A percentile compares a stretch with the other conserved stretches of the same genome.
Evolutionary conservation across 2,797 vertebrate species (phyloP).

Genomic region (Neopelma chrysocephalum): DNA sequence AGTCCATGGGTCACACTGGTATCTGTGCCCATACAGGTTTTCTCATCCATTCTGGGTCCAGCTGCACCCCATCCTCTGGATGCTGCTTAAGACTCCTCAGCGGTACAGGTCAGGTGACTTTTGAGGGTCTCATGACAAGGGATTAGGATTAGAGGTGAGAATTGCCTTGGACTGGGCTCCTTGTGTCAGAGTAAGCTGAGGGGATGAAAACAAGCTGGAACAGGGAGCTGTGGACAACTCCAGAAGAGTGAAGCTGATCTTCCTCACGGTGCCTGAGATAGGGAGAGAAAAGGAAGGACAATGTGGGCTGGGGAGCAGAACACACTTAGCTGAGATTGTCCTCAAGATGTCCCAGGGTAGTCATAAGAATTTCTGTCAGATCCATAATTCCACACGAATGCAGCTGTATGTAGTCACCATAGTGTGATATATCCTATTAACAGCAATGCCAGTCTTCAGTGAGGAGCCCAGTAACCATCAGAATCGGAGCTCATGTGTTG

Average conservation of each 20-base stretch:
- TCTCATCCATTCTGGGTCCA: neutral
- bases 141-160: neutral
- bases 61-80: neutral
- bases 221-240: neutral
- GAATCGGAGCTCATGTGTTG: neutral
- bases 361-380: neutral
- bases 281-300: neutral
- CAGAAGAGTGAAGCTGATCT: neutral
- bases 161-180: neutral
- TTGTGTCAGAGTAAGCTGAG: neutral
- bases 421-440: fast-evolving
- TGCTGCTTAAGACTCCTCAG: neutral
- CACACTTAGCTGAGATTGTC: neutral
- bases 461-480: neutral
- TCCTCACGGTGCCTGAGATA: neutral
- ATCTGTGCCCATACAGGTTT: neutral
- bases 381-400: neutral
- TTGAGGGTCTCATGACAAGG: neutral
- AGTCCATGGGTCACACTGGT: neutral
- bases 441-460: neutral
- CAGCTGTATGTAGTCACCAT: no score
- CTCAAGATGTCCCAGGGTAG: neutral
- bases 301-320: neutral
- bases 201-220: neutral
- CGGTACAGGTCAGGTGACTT: neutral